Evolutionary conservation across 2,797 vertebrate genomes (phyloP).

Genomic region (Lacerta viridis): DNA sequence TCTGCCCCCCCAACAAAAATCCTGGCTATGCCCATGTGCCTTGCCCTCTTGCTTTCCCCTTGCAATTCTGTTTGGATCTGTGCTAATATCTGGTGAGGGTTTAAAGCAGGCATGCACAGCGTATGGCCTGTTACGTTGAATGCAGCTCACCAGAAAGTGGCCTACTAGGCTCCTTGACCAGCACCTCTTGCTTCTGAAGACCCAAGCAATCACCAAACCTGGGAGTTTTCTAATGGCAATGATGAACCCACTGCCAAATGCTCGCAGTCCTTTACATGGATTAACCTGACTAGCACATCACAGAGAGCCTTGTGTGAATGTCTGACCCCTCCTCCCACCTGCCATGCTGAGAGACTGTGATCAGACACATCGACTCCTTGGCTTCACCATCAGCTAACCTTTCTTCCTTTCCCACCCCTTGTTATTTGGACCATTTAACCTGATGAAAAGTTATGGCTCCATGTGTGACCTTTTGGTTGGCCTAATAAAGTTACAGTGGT

Average conservation of each 20-base stretch:
- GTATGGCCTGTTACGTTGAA: neutral
- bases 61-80: constrained; percentile 80
- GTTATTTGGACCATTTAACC: no score
- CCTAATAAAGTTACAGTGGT: no score
- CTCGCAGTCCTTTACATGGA: neutral
- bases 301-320: no score
- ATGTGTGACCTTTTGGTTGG: no score
- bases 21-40: constrained; percentile 1
- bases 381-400: no score
- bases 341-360: no score
- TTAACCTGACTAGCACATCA: no score
- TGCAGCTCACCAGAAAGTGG: neutral
- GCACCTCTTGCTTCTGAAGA: neutral
- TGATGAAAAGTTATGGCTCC: no score
- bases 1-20: no score
- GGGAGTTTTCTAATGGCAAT: neutral
- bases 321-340: no score
- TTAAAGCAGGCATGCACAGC: constrained; percentile 42
- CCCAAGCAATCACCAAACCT: neutral
- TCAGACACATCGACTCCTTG: no score
- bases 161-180: neutral
- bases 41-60: constrained; percentile 76
- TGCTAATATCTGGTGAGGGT: constrained; percentile 62
- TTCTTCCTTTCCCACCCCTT: no score
- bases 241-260: neutral